Base-by-base conservation (phyloP, 2,888 invertebrate species). In the Coenonympha arcania region DNA sequence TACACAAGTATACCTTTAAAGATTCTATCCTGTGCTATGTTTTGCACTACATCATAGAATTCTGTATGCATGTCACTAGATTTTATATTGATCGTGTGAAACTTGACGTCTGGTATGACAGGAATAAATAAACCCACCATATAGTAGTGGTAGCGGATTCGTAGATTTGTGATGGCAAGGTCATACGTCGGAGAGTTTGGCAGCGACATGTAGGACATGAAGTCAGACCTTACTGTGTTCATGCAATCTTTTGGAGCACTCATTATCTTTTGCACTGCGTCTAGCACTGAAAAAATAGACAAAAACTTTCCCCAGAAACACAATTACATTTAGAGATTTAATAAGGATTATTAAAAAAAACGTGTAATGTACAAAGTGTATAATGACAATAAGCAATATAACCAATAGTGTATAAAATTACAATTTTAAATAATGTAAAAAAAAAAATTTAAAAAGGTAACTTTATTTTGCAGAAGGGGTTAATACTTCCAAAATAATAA, bases 71-170 rank as follows among this genome's bases (percentile, higher is more conserved):
- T 63, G 24, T 48, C 55, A 45, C 69, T 58, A 4, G 68, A 61
- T 45, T 65, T 73, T 22, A 81, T 68, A 54, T 80, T 80, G 16
- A 80, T 67, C 1, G 73, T 64, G 57, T 76, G 69, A 51, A 75
- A 82, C 45, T 81, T 62, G 0, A 87, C 82, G 63, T 78, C 72
- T 2, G 80, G 78, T 57, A 87, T 73, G 15, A 60, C 56, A 28
- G 87, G 87, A 54, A 87, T 78, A 42, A 65, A 78, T 4, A 86
- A 24, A 3, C 87, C 87, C 37, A 76, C 71, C n/a, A 81, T 63
- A 26, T 76, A n/a, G n/a, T n/a, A n/a, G 75, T 1, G 79, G 71
- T n/a, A n/a, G 16, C 60, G 56, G 0, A 61, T 59, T 52, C 63
- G 67, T 6, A 66, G 60, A 13, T 64, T 61, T 11, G 58, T 65